Evolutionary conservation across 2,113 vertebrate genomes (phyloP), one percentile per base, ranked within the genome.

Genomic region (Vulpes ferrilata): DNA sequence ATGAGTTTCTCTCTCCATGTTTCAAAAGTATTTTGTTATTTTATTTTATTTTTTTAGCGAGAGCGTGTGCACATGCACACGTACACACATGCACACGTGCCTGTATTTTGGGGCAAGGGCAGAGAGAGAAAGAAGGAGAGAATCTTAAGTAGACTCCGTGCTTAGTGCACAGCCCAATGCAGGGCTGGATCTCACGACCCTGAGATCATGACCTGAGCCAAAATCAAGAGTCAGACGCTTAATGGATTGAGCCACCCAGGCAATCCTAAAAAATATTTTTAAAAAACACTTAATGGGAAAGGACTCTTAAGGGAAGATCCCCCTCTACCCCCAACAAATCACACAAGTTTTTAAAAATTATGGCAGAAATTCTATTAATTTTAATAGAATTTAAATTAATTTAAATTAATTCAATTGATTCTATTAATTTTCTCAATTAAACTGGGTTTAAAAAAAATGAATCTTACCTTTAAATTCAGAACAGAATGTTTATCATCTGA

Each of bases 401-500:
- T 43, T 43, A 43, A 43, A 6, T 43, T 43, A 43, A 43, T 43
- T 43, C 43, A 43, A 43, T 43, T 43, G 6, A 43, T 43, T 43
- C 43, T 43, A 43, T 43, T 43, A 43, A 43, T 43, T 43, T 43
- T 43, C 43, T 43, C 43, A 43, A 43, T 43, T 43, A 43, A 43
- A 43, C 43, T 43, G 43, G 43, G 43, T 43, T 43, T 43, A 43
- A 43, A 43, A 81, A 94, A 81, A 79, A 0, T 22, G 43, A 76
- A 19, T 48, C 98, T 98, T 98, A 99, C 99, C 98, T 98, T 98
- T 96, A 98, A 90, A 97, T 95, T 98, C 95, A 96, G 96, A 96
- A 81, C 74, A 88, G 53, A 73, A 73, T 48, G 27, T 73, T 97
- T 98, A 73, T 74, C 89, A 97, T 97, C 98, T 99, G 96, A 78